A percentile compares a stretch with the other conserved stretches of the same genome.
Evolutionary conservation across 1,140 invertebrate species (phyloP).

Genomic region (Venturia canescens): DNA sequence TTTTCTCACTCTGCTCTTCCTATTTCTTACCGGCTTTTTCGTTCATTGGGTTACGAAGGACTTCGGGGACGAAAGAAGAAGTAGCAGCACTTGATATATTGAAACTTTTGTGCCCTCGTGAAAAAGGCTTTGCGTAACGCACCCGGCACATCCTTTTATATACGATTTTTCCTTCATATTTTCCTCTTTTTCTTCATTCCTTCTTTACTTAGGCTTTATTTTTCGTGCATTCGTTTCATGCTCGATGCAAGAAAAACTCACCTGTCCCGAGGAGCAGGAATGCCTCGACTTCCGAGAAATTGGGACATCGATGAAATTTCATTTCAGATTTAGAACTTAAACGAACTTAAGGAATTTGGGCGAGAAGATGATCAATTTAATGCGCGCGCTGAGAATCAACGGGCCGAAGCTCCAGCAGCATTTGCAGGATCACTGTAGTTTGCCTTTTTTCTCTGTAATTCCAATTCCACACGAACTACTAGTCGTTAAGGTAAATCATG

Average conservation of each 20-base stretch:
- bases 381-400: background rate
- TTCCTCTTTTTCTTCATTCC: slow-evolving; percentile 22
- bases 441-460: background rate
- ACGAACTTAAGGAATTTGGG: background rate
- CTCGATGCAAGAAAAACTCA: slow-evolving; percentile 6
- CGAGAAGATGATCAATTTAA: background rate
- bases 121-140: slow-evolving; percentile 50
- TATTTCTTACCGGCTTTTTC: slow-evolving; percentile 26
- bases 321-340: background rate
- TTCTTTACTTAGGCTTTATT: background rate
- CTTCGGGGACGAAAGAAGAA: slow-evolving; percentile 44
- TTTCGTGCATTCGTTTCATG: background rate
- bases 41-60: slow-evolving; percentile 37
- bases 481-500: no score
- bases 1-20: slow-evolving; percentile 2
- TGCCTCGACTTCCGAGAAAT: slow-evolving; percentile 11
- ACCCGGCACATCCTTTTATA: slow-evolving; percentile 52
- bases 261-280: slow-evolving; percentile 9
- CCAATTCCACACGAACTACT: background rate
- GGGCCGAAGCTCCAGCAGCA: background rate
- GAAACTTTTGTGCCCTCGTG: slow-evolving; percentile 51
- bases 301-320: background rate
- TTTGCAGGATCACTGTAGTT: background rate
- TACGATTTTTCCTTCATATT: slow-evolving; percentile 26
- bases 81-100: slow-evolving; percentile 54